Evolutionary conservation across 2,797 vertebrate genomes (phyloP), one percentile per base, ranked within the genome.

Genomic region (Thunnus albacares): DNA sequence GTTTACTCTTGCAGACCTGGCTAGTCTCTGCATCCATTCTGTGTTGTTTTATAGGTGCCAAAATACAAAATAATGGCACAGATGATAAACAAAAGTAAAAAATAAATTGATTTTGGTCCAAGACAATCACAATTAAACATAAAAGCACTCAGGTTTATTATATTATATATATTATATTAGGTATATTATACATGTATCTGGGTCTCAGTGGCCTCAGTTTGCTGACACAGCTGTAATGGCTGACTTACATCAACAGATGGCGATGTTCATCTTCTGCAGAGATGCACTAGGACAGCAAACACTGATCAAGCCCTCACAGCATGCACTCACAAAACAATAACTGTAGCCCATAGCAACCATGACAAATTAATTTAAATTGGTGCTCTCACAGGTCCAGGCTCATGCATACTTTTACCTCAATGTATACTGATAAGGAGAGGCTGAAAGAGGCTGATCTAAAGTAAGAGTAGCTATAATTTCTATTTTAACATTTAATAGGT

Each of bases 221-320:
- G 38, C 52, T 5, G 13, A 65, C 14, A 20, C 14, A 60, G 26
- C 52, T 87, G 83, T 75, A 84, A 65, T 82, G 30, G 17, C 61
- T 41, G 18, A 0, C 0, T 74, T 20, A 5, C 17, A 49, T 57
- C 92, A 83, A 82, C 55, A 93, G 93, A 72, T 91, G 92, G 87
- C 74, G 26, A n/a, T 61, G 67, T 90, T 81, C 30, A 56, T 52
- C 78, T 78, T 86, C 71, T 74, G 60, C 28, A 59, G n/a, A 47
- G 33, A 59, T 28, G n/a, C 52, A 51, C 15, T 0, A 38, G 17
- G 51, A 4, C 51, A 12, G n/a, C 47, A 18, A 49, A 49, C 17
- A 8, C 56, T 9, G 0, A 13, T 9, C 6, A 13, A 73, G 5
- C 35, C 24, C 12, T n/a, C n/a, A 22, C 61, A 67, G 8, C 20